Percentiles rank a stretch among this genome's conserved stretches.
Evolutionary conservation across 2,888 invertebrate genomes (phyloP).

Genomic region (Sphaerophoria taeniata): DNA sequence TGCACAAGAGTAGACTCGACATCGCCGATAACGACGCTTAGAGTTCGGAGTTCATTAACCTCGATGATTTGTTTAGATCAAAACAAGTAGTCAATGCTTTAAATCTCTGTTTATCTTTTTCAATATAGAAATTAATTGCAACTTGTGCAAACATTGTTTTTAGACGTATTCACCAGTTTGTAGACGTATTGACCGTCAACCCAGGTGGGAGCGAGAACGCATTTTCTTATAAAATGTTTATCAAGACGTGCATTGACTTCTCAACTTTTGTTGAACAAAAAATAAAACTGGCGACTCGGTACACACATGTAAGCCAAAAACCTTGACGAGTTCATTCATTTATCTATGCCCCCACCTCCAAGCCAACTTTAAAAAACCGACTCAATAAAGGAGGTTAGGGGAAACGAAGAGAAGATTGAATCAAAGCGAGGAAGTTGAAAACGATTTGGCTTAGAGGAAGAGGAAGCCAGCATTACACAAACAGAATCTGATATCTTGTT

Average conservation of each 20-base stretch:
- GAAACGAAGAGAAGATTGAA: background rate
- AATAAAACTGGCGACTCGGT: background rate
- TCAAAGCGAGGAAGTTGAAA: constrained; percentile 6
- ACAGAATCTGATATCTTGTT: background rate
- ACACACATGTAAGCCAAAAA: constrained; percentile 13
- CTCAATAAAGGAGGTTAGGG: background rate
- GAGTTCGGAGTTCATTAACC: constrained; percentile 14
- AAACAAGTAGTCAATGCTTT: background rate
- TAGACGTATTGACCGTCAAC: too few species aligned
- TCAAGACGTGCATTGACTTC: constrained; percentile 62
- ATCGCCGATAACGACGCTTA: background rate
- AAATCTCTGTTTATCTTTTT: background rate
- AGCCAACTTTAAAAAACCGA: too few species aligned
- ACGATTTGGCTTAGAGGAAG: constrained; percentile 6
- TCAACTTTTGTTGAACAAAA: background rate
- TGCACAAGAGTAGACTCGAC: background rate
- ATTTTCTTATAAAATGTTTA: background rate
- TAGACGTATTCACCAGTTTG: too few species aligned
- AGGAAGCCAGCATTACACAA: background rate
- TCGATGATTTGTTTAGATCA: background rate
- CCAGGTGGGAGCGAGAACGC: too few species aligned
- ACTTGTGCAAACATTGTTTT: background rate
- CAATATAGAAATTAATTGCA: background rate
- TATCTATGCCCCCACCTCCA: background rate
- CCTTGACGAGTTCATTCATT: constrained; percentile 40